Evolutionary conservation across 2,888 invertebrate species (phyloP), one percentile per base, ranked within the genome.

Genomic region (Anorthoa munda): DNA sequence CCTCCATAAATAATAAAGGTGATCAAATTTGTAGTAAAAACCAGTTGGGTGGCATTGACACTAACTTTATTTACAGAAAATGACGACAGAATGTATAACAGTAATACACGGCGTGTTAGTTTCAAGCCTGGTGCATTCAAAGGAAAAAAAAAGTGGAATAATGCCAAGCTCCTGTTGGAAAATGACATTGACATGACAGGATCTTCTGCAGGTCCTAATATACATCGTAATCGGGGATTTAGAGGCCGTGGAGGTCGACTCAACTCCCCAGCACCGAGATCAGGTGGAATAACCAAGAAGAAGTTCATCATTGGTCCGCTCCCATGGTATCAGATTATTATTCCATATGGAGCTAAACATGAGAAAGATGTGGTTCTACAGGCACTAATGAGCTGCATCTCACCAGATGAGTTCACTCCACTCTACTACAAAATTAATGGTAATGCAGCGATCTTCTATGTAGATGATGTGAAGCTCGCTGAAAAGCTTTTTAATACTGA

Each of bases 391-490:
- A 97, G 97, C 48, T 97, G 96, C 67, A 93, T 98, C 21, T 94
- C 97, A 2, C 98, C 98, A 2, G 97, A 97, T 50, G 93, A 97
- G 12, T 97, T 98, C 84, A 96, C 97, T 79, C 98, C 98, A 0
- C 96, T 96, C 84, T 97, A 97, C 87, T 97, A 97, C 92, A 97
- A 96, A 77, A 90, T 93, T 23, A 96, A 96, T 83, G 97, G 97
- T 17, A 97, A 97, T 83, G 97, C 97, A 82, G 97, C 97, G 0
- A 92, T 97, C 2, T 99, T 99, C 92, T 98, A 97, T 89, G 97
- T 99, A 0, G 98, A 99, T 87, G 98, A 98, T 90, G 97, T 97
- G 23, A 97, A 97, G 88, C 94, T 97, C 46, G 98, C 99, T 0
- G 97, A 97, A 83, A 97, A 97, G 81, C 92, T 98, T n/a, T 95